phyloP scores from a whole-genome alignment of 2,797 vertebrate genomes.

The Acanthis flammea region DNA sequence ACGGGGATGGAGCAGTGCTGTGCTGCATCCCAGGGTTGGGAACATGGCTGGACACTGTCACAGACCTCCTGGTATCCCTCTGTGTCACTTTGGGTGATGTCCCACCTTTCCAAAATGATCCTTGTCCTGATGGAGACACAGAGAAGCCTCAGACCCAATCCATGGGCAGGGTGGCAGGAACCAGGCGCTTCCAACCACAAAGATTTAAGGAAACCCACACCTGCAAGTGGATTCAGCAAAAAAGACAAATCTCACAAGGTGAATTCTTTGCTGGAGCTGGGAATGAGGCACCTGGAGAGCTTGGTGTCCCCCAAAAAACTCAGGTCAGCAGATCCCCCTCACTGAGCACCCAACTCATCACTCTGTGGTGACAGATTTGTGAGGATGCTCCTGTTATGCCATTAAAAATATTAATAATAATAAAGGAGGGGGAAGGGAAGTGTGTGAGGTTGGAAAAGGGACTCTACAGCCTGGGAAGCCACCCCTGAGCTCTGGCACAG shows the following conservation, averaged over 20 bases:
- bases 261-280: background rate
- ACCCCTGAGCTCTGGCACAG: background rate
- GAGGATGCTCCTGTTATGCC: background rate
- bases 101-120: background rate
- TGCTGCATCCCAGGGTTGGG: background rate
- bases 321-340: background rate
- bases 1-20: accelerated
- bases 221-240: background rate
- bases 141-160: background rate
- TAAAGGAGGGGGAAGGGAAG: background rate
- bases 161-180: background rate
- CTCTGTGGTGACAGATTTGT: accelerated
- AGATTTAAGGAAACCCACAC: background rate
- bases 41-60: accelerated
- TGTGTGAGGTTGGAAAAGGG: background rate
- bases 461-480: background rate
- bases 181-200: background rate
- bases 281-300: background rate
- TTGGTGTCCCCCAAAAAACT: accelerated
- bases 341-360: accelerated
- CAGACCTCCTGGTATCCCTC: background rate
- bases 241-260: background rate
- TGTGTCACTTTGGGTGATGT: accelerated
- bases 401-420: background rate
- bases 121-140: background rate